These are phyloP conservation scores for Telmatherina bonti DNA, from an alignment of 2,797 vertebrate species.

Conservation along the genomic window DNA sequence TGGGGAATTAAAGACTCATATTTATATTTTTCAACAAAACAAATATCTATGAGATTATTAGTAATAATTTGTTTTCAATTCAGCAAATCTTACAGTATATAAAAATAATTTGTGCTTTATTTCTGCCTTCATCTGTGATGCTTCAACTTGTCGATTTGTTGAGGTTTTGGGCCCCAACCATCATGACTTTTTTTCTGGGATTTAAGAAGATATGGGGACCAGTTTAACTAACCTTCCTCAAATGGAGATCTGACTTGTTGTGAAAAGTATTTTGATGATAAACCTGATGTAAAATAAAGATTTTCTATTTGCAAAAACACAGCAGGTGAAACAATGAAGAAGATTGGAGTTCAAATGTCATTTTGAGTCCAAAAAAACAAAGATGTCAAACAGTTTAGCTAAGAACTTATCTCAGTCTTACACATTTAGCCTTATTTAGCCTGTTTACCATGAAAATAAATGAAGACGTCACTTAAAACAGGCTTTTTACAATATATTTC, in stretches of 20 bases:
- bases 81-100: neutral
- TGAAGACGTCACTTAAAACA: neutral
- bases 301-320: neutral
- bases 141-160: neutral
- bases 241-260: neutral
- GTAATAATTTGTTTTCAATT: neutral
- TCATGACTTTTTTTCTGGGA: neutral
- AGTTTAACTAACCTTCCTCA: neutral
- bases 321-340: neutral
- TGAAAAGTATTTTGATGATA: too few relatives aligned
- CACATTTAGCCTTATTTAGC: too few relatives aligned
- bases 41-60: neutral
- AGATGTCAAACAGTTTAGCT: too few relatives aligned
- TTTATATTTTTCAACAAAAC: neutral
- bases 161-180: neutral
- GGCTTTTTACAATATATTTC: neutral
- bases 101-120: neutral
- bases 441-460: too few relatives aligned
- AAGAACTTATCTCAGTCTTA: too few relatives aligned
- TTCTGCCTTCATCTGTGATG: neutral
- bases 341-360: neutral
- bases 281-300: neutral
- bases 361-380: too few relatives aligned
- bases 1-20: neutral
- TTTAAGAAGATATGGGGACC: too few relatives aligned